Evolutionary conservation across 2,797 vertebrate species (phyloP).

Genomic region (Gouania willdenowi): DNA sequence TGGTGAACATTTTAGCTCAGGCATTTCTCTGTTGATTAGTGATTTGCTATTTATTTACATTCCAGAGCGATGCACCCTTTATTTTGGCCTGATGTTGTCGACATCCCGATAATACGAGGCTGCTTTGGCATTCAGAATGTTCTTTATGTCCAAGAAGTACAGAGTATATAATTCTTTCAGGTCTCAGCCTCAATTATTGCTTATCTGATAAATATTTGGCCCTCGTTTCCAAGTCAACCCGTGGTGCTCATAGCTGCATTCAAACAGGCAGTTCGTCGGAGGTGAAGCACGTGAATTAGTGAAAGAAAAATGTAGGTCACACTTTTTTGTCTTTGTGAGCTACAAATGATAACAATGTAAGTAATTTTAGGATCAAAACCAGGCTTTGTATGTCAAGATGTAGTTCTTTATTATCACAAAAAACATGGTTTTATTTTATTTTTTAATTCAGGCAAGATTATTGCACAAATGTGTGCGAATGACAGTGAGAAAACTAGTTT

Average conservation of each 20-base stretch:
- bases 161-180: constrained; percentile 56
- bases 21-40: constrained; percentile 31
- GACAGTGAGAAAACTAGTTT: no score
- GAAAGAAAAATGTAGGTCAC: constrained; percentile 17
- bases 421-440: no score
- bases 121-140: constrained; percentile 42
- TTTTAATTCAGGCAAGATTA: no score
- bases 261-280: constrained; percentile 16
- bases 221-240: constrained; percentile 55
- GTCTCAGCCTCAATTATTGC: constrained; percentile 48
- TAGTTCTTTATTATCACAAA: no score
- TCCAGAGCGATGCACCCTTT: constrained; percentile 25
- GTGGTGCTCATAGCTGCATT: constrained; percentile 32
- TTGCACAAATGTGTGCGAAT: no score
- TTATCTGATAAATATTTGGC: constrained; percentile 64
- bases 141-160: constrained; percentile 54
- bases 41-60: constrained; percentile 19
- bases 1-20: constrained; percentile 10
- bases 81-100: constrained; percentile 17
- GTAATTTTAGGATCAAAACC: no score
- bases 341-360: no score
- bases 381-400: no score
- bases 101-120: constrained; percentile 35
- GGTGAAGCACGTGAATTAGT: constrained; percentile 32
- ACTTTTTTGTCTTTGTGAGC: constrained; percentile 3